phyloP scores from a whole-genome alignment of 1,140 invertebrate species.

The Centruroides sculpturatus region DNA sequence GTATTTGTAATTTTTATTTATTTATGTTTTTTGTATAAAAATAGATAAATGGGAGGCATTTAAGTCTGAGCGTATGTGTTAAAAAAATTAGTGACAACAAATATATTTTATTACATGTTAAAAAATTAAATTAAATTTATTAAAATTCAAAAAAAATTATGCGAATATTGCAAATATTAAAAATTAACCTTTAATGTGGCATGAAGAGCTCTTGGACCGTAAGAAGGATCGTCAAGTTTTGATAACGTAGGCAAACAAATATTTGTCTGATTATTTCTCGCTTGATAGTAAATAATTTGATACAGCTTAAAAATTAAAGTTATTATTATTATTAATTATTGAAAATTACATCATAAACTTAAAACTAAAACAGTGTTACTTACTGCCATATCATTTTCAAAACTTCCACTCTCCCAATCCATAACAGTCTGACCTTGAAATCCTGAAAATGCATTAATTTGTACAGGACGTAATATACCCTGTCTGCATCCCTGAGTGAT shows the following conservation, averaged over 20 bases:
- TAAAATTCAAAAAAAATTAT: not conserved
- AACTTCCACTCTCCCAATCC: constrained; percentile 8
- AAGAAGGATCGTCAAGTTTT: not conserved
- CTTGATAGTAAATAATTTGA: not conserved
- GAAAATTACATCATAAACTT: not conserved
- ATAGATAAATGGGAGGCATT: too few species aligned
- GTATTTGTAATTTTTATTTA: not conserved
- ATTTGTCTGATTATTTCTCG: not conserved
- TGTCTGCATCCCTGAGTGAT: constrained; percentile 15
- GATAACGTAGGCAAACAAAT: constrained; percentile 2
- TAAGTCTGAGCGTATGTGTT: too few species aligned
- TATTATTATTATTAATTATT: not conserved
- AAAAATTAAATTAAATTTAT: not conserved
- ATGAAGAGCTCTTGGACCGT: constrained; percentile 6
- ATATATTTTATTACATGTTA: not conserved
- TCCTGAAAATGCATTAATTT: constrained; percentile 3
- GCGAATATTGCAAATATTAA: not conserved
- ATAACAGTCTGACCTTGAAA: not conserved
- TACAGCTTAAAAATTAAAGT: not conserved
- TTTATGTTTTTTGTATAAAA: too few species aligned
- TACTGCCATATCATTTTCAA: constrained; percentile 13
- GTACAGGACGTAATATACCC: constrained; percentile 12
- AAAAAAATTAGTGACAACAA: not conserved
- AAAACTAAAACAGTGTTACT: not conserved
- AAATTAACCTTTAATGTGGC: constrained; percentile 6